Evolutionary conservation across 2,113 vertebrate species (phyloP), one percentile per base, ranked within the genome.

Genomic region (Hiodon alosoides): DNA sequence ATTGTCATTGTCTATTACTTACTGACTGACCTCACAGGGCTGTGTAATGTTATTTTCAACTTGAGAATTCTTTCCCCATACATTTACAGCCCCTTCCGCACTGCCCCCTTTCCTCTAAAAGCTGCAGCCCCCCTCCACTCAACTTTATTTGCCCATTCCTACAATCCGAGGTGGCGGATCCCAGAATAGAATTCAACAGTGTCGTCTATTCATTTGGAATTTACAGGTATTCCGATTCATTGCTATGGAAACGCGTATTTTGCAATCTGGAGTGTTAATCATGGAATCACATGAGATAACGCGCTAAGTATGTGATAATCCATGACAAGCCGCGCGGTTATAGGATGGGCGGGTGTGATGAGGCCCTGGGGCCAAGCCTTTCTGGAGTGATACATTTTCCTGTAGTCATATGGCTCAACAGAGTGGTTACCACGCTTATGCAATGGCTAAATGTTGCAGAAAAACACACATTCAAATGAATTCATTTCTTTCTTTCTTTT

Each of bases 201-300:
- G 48, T 48, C 14, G 8, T 14, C 58, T 11, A 14, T 14, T 4
- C 14, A 14, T 59, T 11, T 9, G 58, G 14, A 59, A 59, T 59
- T 3, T 9, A 59, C 58, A 59, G 58, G 58, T 59, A 59, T 59
- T 59, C n/a, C n/a, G 10, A 52, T 51, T 76, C 51, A 71, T 76
- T 71, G 67, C 74, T 62, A 70, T 64, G 67, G 67, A 76, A 62
- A 70, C 74, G 54, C 14, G 57, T 31, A 9, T 16, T 61, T 50
- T 47, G 60, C 67, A 64, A 53, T 69, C 58, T 52, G n/a, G 46
- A 10, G 8, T 61, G 50, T 60, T 64, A 16, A 64, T 16, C n/a
- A 64, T 16, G 11, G 61, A 16, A n/a, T 64, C 61, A 64, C 61
- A 17, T 64, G 31, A 31, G 31, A 31, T 31, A 31, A 31, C 31